Conservation (phyloP, 2,113 vertebrate species). For the Perca schrenkii region DNA sequence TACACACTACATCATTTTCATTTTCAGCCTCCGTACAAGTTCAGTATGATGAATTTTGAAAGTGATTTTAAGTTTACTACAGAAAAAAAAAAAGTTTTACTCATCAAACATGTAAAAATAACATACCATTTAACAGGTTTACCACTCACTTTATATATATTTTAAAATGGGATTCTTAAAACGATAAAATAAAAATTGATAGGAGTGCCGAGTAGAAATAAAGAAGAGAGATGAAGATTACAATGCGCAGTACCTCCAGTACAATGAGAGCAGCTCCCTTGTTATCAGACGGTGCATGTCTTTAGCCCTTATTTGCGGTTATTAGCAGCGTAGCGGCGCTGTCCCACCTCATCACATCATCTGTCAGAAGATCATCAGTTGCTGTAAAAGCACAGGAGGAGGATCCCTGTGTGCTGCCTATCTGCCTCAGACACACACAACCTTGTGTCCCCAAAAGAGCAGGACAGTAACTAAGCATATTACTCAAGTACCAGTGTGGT, state of each 20-base stretch:
- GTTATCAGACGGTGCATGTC: slow-evolving; percentile 71
- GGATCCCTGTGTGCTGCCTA: slow-evolving; percentile 41
- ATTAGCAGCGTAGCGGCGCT: slow-evolving; percentile 63
- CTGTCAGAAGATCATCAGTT: slow-evolving; percentile 73
- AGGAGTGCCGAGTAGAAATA: background rate
- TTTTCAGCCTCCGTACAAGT: slow-evolving; percentile 35
- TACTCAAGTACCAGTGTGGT: background rate
- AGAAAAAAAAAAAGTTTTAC: slow-evolving; percentile 20
- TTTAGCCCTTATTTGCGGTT: slow-evolving; percentile 71
- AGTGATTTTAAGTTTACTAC: slow-evolving; percentile 38
- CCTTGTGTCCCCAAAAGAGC: slow-evolving; percentile 2
- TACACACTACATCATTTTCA: slow-evolving; percentile 40
- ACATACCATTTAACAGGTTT: background rate
- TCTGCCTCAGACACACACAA: slow-evolving; percentile 41
- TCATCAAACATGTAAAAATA: slow-evolving; percentile 14
- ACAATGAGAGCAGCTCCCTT: slow-evolving; percentile 56
- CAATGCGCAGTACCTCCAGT: slow-evolving; percentile 29
- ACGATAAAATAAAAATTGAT: background rate
- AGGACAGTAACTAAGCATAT: slow-evolving; percentile 2
- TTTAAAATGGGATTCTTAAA: background rate
- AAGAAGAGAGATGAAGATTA: slow-evolving; percentile 10
- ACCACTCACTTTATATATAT: background rate
- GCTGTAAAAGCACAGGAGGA: slow-evolving; percentile 33
- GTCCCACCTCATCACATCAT: slow-evolving; percentile 70
- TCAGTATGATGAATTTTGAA: slow-evolving; percentile 45